Percentiles rank a stretch among this genome's conserved stretches.
These are phyloP conservation scores for Hemiscyllium ocellatum DNA, from an alignment of 2,113 vertebrate species.

Conservation along the genomic window DNA sequence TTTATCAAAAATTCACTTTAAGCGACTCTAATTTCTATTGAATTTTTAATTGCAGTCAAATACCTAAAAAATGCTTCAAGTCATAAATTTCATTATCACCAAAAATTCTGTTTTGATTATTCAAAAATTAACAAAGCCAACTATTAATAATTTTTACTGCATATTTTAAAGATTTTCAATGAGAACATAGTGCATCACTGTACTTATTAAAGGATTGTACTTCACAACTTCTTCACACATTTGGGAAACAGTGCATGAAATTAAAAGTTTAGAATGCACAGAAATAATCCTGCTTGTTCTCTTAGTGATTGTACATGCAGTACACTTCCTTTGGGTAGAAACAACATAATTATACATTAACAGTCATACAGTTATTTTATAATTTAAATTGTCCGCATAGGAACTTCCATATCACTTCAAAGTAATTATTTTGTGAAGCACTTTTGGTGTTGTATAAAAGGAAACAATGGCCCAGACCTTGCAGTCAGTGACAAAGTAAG, in stretches of 20 bases:
- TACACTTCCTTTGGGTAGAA: neutral
- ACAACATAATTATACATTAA: neutral
- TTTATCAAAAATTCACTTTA: neutral
- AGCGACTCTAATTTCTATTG: neutral
- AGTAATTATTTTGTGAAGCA: neutral
- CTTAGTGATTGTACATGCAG: constrained; percentile 11
- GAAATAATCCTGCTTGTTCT: constrained; percentile 5
- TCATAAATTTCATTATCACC: neutral
- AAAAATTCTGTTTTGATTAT: neutral
- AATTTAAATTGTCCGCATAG: neutral
- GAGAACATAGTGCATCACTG: neutral
- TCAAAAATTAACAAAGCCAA: neutral
- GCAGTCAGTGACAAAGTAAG: neutral
- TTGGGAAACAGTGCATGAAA: constrained; percentile 29
- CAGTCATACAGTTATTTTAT: neutral
- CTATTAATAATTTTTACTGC: neutral
- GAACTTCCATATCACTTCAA: neutral
- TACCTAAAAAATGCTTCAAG: neutral
- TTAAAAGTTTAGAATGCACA: constrained; percentile 19
- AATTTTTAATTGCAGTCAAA: neutral
- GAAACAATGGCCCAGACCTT: neutral
- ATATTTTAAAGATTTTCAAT: neutral
- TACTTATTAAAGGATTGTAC: neutral
- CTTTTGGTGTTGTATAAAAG: neutral
- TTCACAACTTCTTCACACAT: constrained; percentile 13